phyloP scores from a whole-genome alignment of 2,113 vertebrate genomes.

The Miniopterus natalensis region DNA sequence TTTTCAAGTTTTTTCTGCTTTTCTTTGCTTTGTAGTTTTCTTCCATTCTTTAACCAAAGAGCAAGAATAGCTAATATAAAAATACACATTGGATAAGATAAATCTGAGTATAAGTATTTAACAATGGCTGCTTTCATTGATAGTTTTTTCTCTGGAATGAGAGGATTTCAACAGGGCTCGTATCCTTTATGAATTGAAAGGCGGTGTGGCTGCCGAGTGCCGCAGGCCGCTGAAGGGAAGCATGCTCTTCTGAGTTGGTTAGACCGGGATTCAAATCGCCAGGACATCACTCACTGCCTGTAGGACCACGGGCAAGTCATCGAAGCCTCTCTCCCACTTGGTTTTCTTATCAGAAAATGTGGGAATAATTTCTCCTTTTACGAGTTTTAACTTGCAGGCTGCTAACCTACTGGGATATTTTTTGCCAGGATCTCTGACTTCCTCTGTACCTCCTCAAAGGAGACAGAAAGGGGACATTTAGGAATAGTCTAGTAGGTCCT shows the following conservation, averaged over 20 bases:
- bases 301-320: not conserved
- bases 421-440: not conserved
- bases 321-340: not conserved
- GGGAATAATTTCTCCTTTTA: not conserved
- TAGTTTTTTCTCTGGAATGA: not conserved
- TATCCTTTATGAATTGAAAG: not conserved
- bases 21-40: not conserved
- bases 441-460: not conserved
- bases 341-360: constrained; percentile 15
- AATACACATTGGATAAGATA: not conserved
- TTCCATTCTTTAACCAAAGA: constrained; percentile 25
- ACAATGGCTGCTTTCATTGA: not conserved
- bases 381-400: not conserved
- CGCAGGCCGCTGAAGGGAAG: not conserved
- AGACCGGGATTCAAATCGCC: not conserved
- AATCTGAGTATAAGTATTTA: not conserved
- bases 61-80: not conserved
- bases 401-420: not conserved
- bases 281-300: not conserved
- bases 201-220: not conserved
- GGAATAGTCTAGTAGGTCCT: not conserved
- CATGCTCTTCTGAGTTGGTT: not conserved
- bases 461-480: not conserved
- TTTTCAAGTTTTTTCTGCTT: not conserved
- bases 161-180: not conserved